A percentile compares a stretch with the other conserved stretches of the same genome.
Evolutionary conservation across 2,888 invertebrate species (phyloP).

Genomic region (Rhamphomyia laevipes): DNA sequence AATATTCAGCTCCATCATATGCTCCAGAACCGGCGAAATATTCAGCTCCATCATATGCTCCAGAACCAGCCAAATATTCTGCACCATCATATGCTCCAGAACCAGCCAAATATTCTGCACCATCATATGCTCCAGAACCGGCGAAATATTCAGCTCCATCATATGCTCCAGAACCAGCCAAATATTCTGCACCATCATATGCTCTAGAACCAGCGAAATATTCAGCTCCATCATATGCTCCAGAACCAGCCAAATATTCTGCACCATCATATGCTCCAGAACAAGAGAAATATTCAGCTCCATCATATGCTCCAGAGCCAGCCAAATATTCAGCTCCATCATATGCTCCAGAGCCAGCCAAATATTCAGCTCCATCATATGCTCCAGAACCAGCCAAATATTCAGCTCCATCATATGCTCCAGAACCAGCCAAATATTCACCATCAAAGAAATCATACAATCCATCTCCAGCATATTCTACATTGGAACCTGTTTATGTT

Average conservation of each 20-base stretch:
- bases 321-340: neutral
- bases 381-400: slow-evolving; percentile 1
- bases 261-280: neutral
- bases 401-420: slow-evolving; percentile 6
- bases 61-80: neutral
- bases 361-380: slow-evolving; percentile 2
- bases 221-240: neutral
- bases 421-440: slow-evolving; percentile 20
- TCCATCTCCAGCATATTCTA: slow-evolving; percentile 3
- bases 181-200: slow-evolving; percentile 5
- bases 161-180: slow-evolving; percentile 3
- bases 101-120: slow-evolving; percentile 9
- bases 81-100: slow-evolving; percentile 10
- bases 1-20: slow-evolving; percentile 11
- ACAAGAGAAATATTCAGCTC: slow-evolving; percentile 1
- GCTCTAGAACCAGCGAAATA: too few relatives aligned
- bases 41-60: slow-evolving; percentile 8
- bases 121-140: slow-evolving; percentile 11
- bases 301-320: neutral
- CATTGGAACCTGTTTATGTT: slow-evolving; percentile 2
- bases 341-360: neutral
- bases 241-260: neutral
- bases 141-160: slow-evolving; percentile 9
- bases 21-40: slow-evolving; percentile 11
- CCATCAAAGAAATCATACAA: neutral